Percentiles rank a stretch among this genome's conserved stretches.
These are phyloP conservation scores for Drosophila rellima DNA, from an alignment of 2,888 invertebrate genomes.

Conservation along the genomic window DNA sequence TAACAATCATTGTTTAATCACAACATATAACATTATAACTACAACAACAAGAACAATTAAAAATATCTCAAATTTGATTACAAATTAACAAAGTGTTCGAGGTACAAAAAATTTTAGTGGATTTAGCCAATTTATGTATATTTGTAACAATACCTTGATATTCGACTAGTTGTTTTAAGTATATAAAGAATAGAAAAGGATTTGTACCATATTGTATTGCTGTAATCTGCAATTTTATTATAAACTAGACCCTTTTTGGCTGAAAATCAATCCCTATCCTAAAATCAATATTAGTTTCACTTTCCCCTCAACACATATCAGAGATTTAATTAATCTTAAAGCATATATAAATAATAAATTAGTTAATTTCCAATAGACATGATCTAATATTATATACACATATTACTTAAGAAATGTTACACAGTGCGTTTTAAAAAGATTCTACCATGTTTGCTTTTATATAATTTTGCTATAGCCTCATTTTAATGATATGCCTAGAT, in stretches of 20 bases:
- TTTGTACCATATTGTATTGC: too few relatives aligned
- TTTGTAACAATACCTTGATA: too few relatives aligned
- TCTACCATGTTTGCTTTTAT: slow-evolving; percentile 1
- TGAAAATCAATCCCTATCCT: too few relatives aligned
- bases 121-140: background rate
- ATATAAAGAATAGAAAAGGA: background rate
- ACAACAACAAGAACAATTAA: background rate
- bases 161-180: background rate
- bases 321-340: background rate
- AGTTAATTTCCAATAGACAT: background rate
- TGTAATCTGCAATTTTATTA: too few relatives aligned
- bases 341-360: background rate
- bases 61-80: background rate
- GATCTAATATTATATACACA: background rate
- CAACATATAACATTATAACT: background rate
- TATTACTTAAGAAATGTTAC: background rate
- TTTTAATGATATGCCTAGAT: slow-evolving; percentile 19
- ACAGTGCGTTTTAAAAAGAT: background rate
- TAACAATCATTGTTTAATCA: background rate
- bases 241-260: too few relatives aligned
- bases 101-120: background rate
- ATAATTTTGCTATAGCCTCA: slow-evolving; percentile 37
- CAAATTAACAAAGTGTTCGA: background rate
- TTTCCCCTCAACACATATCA: background rate
- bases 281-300: too few relatives aligned